Conservation (phyloP, 2,888 invertebrate species). For the Kryphioiulus occultus region DNA sequence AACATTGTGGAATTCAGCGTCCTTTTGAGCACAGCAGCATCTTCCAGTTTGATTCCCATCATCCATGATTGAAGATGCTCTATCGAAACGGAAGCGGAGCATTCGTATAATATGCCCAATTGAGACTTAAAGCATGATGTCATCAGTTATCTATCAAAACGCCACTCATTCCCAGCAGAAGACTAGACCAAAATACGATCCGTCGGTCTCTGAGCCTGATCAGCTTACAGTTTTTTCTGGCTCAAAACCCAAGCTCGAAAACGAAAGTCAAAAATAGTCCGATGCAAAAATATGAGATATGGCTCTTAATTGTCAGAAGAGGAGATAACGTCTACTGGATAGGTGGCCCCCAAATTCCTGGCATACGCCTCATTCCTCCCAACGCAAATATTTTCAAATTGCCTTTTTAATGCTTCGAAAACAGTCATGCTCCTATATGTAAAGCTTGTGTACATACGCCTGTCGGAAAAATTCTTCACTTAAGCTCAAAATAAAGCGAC, state of each 20-base stretch:
- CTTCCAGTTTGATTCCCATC: slow-evolving; percentile 21
- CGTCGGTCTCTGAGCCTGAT: not conserved
- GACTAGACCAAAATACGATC: not conserved
- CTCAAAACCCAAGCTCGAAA: not conserved
- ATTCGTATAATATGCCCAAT: slow-evolving; percentile 22
- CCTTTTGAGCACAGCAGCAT: not conserved
- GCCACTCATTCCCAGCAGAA: slow-evolving; percentile 28
- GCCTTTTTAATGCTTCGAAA: not conserved
- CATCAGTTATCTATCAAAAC: slow-evolving; percentile 29
- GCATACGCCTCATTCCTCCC: not conserved
- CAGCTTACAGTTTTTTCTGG: not conserved
- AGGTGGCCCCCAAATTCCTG: not conserved
- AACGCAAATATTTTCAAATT: not conserved
- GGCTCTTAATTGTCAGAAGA: slow-evolving; percentile 28
- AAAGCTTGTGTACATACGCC: not conserved
- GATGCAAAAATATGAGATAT: slow-evolving; percentile 32
- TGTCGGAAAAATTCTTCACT: slow-evolving; percentile 10
- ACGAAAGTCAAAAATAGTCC: not conserved
- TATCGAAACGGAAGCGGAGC: not conserved
- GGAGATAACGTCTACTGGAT: not conserved
- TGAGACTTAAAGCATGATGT: slow-evolving; percentile 36
- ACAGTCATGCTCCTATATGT: not conserved
- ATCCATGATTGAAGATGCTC: not conserved
- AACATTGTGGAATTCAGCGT: not conserved
- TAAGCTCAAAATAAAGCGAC: slow-evolving; percentile 13